Percentiles rank a stretch among this genome's conserved stretches.
phyloP scores from a whole-genome alignment of 2,113 vertebrate genomes.

The Gambusia affinis region DNA sequence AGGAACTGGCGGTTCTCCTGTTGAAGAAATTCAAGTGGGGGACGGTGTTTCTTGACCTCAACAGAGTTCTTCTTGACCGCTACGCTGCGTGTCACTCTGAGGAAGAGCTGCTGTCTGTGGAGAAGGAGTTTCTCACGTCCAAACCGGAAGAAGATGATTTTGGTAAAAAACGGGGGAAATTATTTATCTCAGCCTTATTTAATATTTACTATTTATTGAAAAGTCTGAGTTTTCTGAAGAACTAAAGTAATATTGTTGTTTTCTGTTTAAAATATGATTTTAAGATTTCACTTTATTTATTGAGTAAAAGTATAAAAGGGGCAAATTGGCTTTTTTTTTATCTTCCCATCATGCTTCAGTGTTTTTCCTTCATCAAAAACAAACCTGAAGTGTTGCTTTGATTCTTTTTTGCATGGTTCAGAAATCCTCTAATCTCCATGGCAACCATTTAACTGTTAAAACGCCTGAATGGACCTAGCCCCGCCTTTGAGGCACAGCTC shows the following conservation, averaged over 20 bases:
- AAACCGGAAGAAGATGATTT: slow-evolving; percentile 81
- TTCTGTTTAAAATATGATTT: background rate
- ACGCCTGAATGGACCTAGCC: too few species aligned
- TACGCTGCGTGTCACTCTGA: slow-evolving; percentile 87
- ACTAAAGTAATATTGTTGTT: background rate
- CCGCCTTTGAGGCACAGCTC: too few species aligned
- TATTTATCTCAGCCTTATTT: too few species aligned
- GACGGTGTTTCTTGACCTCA: slow-evolving; percentile 87
- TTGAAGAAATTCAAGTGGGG: slow-evolving; percentile 97
- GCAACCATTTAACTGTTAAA: too few species aligned
- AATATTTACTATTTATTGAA: background rate
- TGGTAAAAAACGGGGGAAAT: slow-evolving; percentile 76
- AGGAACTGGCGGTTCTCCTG: slow-evolving; percentile 87
- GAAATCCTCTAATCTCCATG: too few species aligned
- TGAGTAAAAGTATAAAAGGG: too few species aligned
- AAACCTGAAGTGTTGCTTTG: too few species aligned
- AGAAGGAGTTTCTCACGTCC: slow-evolving; percentile 84
- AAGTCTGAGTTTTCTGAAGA: background rate
- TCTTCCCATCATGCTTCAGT: too few species aligned
- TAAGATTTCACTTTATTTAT: too few species aligned
- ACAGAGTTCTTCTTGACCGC: slow-evolving; percentile 86
- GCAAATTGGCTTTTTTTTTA: too few species aligned
- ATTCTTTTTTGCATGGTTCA: too few species aligned
- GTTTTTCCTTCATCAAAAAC: too few species aligned
- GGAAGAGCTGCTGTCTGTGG: slow-evolving; percentile 84